These are phyloP conservation scores for Lateolabrax maculatus DNA, from an alignment of 2,797 vertebrate species.

Conservation along the genomic window DNA sequence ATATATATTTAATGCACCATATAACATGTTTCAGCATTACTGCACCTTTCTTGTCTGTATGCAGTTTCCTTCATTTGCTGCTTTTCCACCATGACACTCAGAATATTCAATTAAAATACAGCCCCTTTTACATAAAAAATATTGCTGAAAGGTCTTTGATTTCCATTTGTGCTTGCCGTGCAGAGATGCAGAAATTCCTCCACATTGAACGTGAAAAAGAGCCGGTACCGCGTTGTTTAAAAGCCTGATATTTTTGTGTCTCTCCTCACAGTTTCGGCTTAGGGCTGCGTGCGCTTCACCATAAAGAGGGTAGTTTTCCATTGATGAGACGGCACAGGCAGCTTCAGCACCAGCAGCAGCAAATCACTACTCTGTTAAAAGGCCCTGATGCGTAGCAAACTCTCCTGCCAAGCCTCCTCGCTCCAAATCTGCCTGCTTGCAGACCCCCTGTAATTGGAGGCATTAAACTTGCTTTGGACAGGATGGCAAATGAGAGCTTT, in stretches of 20 bases:
- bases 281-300: slow-evolving; percentile 71
- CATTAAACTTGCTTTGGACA: slow-evolving; percentile 88
- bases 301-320: slow-evolving; percentile 82
- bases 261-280: slow-evolving; percentile 73
- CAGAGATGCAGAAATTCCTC: slow-evolving; percentile 75
- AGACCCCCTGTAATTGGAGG: slow-evolving; percentile 86
- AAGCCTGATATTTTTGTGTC: slow-evolving; percentile 68
- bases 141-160: slow-evolving; percentile 78
- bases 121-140: slow-evolving; percentile 65
- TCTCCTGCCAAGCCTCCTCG: slow-evolving; percentile 82
- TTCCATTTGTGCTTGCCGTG: slow-evolving; percentile 73
- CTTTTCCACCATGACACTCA: slow-evolving; percentile 47
- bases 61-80: slow-evolving; percentile 34
- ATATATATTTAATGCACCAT: slow-evolving; percentile 38
- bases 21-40: slow-evolving; percentile 37
- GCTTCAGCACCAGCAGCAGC: slow-evolving; percentile 75
- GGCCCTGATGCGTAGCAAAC: slow-evolving; percentile 85
- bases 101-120: slow-evolving; percentile 72
- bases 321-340: slow-evolving; percentile 80
- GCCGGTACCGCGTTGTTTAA: slow-evolving; percentile 52
- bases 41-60: slow-evolving; percentile 39
- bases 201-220: slow-evolving; percentile 35
- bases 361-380: slow-evolving; percentile 87
- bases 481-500: slow-evolving; percentile 81
- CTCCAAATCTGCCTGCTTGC: slow-evolving; percentile 83